phyloP scores from a whole-genome alignment of 2,113 vertebrate species.

The Saguinus imperator region DNA sequence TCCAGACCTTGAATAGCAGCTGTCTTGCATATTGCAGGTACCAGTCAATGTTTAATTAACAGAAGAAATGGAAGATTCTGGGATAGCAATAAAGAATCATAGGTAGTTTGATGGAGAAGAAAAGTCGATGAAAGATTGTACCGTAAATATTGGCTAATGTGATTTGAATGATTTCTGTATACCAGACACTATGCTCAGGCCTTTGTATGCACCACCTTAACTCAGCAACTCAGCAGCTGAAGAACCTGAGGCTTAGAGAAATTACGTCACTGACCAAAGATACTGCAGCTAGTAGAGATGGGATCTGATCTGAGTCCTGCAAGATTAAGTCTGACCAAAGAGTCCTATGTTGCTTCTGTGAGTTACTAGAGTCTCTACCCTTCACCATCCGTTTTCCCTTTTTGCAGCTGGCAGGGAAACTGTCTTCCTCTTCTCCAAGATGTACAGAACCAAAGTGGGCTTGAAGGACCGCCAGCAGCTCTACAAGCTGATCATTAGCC shows the following conservation, averaged over 20 bases:
- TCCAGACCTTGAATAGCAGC: neutral
- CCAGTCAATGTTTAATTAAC: neutral
- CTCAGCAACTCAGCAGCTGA: neutral
- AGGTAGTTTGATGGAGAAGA: neutral
- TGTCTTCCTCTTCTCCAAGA: conserved; percentile 79
- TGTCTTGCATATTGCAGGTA: neutral
- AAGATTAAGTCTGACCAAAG: neutral
- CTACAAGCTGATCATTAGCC: conserved; percentile 97
- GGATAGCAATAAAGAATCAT: neutral
- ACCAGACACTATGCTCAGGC: neutral
- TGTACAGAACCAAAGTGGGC: conserved; percentile 97
- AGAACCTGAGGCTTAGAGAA: neutral
- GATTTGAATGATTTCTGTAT: neutral
- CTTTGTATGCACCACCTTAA: neutral
- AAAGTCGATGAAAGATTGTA: neutral
- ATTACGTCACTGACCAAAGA: neutral
- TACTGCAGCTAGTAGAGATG: neutral
- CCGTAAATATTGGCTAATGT: neutral
- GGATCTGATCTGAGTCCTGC: too few relatives aligned
- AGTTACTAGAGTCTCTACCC: neutral
- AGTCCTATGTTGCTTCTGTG: neutral
- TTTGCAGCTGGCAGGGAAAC: conserved; percentile 78
- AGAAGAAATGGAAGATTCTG: neutral
- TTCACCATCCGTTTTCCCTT: neutral
- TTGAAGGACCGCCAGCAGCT: conserved; percentile 97